Base-by-base conservation (phyloP, 2,888 invertebrate genomes). In the Macrophya alboannulata region DNA sequence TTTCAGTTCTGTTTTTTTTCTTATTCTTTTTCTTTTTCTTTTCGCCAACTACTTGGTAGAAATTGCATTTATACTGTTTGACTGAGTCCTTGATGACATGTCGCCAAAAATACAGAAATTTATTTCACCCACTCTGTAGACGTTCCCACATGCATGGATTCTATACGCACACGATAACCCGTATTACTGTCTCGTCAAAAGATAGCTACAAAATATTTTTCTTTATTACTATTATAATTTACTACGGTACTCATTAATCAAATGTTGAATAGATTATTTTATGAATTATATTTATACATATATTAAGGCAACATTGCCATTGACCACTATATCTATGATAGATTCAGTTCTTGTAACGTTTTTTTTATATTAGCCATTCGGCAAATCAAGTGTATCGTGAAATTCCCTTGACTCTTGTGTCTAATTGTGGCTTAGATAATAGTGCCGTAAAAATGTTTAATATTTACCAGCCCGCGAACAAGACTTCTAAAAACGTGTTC, bases 31-130 rank as follows among this genome's bases (percentile, higher is more conserved):
- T 4, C 17, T 12, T 10, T 10, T 15, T 40, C 10, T 40, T 12
- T 10, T 10, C 9, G 21, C 43, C 10, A 74, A 25, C 5, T n/a
- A 40, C 12, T 72, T 72, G n/a, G 51, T 79, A 4, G 9, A 55
- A 59, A 79, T 17, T 59, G 79, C 79, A 79, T 79, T 79, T 79
- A 79, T n/a, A 79, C 21, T 31, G 55, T 76, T 76, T 5, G 37
- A 79, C 37, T 31, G 43, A 81, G 25, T 81, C 43, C 12, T 43
- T 4, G 43, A 43, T 45, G 45, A 40, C 21, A 21, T 10, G 45
- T 21, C 4, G 31, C 43, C 15, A 9, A 55, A 17, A 55, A 77
- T n/a, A 25, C 8, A 12, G 21, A 21, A 81, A 9, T 17, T 62
- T 62, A 10, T 79, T 81, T 40, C 1, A 6, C 81, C 62, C 25